Conservation (phyloP, 2,888 invertebrate species). For the Nezara viridula region DNA sequence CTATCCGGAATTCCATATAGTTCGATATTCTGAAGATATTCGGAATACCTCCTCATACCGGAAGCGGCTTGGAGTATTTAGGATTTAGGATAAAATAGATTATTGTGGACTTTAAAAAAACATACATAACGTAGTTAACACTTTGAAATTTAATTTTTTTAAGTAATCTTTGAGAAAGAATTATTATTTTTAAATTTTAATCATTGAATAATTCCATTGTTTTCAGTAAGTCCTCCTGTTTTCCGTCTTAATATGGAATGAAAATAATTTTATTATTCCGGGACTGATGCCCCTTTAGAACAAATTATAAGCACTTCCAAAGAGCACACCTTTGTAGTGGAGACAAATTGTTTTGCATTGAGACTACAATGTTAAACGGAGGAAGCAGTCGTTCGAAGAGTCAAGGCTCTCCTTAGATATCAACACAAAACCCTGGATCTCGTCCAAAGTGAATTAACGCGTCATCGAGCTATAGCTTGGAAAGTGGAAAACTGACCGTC, state of each 20-base stretch:
- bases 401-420: neutral
- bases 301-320: no score
- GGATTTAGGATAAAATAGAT: no score
- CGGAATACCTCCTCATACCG: no score
- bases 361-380: neutral
- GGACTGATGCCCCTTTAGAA: no score
- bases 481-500: neutral
- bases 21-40: no score
- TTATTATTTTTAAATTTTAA: neutral
- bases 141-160: no score
- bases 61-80: no score
- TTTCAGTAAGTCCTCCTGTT: neutral
- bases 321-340: neutral
- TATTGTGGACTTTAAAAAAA: no score
- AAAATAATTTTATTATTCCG: neutral
- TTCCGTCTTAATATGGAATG: neutral
- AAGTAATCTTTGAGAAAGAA: no score
- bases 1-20: no score
- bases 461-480: neutral
- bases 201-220: neutral
- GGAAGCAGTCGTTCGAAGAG: neutral
- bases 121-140: no score
- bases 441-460: neutral
- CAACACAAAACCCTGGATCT: conserved; percentile 18
- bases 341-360: neutral